phyloP scores from a whole-genome alignment of 1,140 invertebrate genomes.

The Drosophila willistoni region DNA sequence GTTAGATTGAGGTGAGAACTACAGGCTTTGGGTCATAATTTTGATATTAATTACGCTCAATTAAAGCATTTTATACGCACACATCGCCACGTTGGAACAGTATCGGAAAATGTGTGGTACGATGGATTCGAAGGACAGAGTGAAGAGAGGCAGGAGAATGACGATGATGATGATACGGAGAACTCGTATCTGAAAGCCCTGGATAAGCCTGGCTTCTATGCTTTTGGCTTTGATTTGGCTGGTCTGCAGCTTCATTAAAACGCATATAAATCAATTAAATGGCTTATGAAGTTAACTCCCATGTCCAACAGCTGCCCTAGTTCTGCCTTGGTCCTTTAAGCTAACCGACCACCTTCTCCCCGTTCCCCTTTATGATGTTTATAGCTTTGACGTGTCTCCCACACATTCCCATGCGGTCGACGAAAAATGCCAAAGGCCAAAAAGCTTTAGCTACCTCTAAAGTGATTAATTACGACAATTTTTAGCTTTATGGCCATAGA shows the following conservation, averaged over 20 bases:
- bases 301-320: slow-evolving; percentile 23
- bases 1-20: slow-evolving; percentile 19
- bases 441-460: slow-evolving; percentile 31
- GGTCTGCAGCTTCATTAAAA: slow-evolving; percentile 57
- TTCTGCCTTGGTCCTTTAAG: neutral
- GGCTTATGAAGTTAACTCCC: slow-evolving; percentile 48
- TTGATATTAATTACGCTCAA: slow-evolving; percentile 58
- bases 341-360: neutral
- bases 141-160: slow-evolving; percentile 22
- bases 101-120: no score
- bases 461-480: slow-evolving; percentile 57
- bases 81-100: neutral
- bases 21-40: slow-evolving; percentile 33
- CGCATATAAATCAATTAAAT: slow-evolving; percentile 68
- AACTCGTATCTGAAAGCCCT: slow-evolving; percentile 4
- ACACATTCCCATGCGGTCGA: neutral
- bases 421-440: slow-evolving; percentile 6
- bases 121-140: no score
- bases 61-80: slow-evolving; percentile 61
- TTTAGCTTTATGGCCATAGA: slow-evolving; percentile 18
- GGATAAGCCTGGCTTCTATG: neutral
- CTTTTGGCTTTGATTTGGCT: neutral
- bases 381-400: slow-evolving; percentile 25
- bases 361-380: slow-evolving; percentile 32
- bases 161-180: neutral